Conservation (phyloP, 2,888 invertebrate species). For the Neoitamus cyanurus region DNA sequence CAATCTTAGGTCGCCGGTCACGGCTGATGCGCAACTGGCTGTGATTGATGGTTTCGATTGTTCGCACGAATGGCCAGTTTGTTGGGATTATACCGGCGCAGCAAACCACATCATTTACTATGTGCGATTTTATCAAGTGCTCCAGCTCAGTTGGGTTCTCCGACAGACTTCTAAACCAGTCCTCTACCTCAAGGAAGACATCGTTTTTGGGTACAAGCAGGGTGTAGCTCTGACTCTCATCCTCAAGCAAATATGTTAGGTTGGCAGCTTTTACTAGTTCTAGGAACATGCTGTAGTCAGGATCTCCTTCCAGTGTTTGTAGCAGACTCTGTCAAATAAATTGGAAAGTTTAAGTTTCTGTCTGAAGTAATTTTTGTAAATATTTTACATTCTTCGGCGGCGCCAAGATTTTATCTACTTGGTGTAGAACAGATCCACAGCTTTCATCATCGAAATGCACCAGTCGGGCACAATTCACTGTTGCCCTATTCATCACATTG, state of each 20-base stretch:
- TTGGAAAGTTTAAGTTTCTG: not conserved
- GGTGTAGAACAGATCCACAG: constrained; percentile 76
- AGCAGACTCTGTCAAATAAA: constrained; percentile 58
- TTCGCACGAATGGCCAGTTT: constrained; percentile 66
- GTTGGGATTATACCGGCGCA: constrained; percentile 66
- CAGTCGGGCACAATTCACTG: constrained; percentile 76
- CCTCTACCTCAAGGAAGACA: constrained; percentile 63
- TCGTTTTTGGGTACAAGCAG: constrained; percentile 65
- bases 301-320: constrained; percentile 61
- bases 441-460: constrained; percentile 72
- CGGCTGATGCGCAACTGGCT: constrained; percentile 63
- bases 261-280: constrained; percentile 62
- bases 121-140: constrained; percentile 62
- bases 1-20: constrained; percentile 65
- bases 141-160: constrained; percentile 58
- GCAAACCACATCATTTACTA: constrained; percentile 65
- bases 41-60: constrained; percentile 63
- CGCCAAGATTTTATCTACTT: constrained; percentile 71
- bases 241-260: constrained; percentile 60
- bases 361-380: not conserved
- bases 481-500: constrained; percentile 71
- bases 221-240: constrained; percentile 61
- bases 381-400: constrained; percentile 61
- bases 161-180: constrained; percentile 56
- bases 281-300: constrained; percentile 64